Evolutionary conservation across 2,113 vertebrate genomes (phyloP).

Genomic region (Uropsilus gracilis): DNA sequence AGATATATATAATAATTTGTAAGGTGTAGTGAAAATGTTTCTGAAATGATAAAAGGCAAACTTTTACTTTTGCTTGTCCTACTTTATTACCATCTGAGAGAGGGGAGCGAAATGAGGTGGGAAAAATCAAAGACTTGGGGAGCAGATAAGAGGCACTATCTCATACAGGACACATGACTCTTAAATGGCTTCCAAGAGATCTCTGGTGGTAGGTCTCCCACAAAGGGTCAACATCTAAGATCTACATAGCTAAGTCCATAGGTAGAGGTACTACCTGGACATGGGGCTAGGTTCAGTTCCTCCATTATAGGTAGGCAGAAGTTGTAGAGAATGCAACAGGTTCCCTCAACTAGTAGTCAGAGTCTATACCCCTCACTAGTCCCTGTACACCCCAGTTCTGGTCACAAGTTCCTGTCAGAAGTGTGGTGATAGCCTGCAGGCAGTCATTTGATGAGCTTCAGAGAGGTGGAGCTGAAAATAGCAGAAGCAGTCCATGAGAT

Average conservation of each 20-base stretch:
- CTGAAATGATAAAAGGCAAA: constrained; percentile 19
- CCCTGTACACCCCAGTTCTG: not conserved
- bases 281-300: not conserved
- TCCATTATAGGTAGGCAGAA: not conserved
- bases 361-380: not conserved
- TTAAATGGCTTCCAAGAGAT: not conserved
- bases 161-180: too few species aligned
- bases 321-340: not conserved
- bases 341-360: not conserved
- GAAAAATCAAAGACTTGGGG: not conserved
- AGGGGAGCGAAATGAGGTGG: not conserved
- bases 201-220: not conserved
- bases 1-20: too few species aligned
- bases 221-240: not conserved
- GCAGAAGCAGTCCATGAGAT: constrained; percentile 93
- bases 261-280: not conserved
- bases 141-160: too few species aligned
- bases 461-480: constrained; percentile 90
- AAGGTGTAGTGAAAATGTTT: not conserved
- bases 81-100: constrained; percentile 53
- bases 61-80: constrained; percentile 23
- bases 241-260: too few species aligned
- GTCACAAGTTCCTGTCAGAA: not conserved
- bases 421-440: not conserved
- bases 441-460: constrained; percentile 87